Percentiles rank a stretch among this genome's conserved stretches.
Evolutionary conservation across 2,113 vertebrate genomes (phyloP).

Genomic region (Pedionomus torquatus): DNA sequence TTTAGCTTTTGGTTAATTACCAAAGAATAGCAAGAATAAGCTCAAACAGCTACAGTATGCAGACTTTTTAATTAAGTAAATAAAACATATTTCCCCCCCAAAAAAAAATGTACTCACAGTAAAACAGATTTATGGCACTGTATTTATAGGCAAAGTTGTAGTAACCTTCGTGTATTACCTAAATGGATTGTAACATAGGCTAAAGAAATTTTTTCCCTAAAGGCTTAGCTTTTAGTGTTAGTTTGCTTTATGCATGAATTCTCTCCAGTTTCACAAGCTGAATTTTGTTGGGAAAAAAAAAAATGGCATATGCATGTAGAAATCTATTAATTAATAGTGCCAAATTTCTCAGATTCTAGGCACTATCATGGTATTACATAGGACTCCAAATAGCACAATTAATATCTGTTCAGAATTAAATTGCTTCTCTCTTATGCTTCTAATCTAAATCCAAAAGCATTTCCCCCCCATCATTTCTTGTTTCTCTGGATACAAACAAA

Average conservation of each 20-base stretch:
- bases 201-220: neutral
- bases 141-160: neutral
- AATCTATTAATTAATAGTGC: neutral
- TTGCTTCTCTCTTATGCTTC: neutral
- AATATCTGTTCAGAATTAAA: neutral
- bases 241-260: neutral
- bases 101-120: neutral
- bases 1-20: constrained; percentile 73
- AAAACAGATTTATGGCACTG: neutral
- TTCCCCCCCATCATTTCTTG: neutral
- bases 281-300: neutral
- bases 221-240: neutral
- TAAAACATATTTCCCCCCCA: neutral
- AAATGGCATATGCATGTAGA: neutral
- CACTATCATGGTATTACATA: neutral
- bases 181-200: neutral
- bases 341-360: neutral
- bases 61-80: constrained; percentile 38
- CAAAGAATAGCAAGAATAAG: constrained; percentile 29
- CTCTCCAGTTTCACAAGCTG: neutral
- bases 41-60: neutral
- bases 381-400: neutral
- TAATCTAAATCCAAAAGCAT: neutral
- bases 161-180: neutral
- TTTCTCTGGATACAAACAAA: neutral